Base-by-base conservation (phyloP, 2,888 invertebrate species). In the Acronicta aceris region DNA sequence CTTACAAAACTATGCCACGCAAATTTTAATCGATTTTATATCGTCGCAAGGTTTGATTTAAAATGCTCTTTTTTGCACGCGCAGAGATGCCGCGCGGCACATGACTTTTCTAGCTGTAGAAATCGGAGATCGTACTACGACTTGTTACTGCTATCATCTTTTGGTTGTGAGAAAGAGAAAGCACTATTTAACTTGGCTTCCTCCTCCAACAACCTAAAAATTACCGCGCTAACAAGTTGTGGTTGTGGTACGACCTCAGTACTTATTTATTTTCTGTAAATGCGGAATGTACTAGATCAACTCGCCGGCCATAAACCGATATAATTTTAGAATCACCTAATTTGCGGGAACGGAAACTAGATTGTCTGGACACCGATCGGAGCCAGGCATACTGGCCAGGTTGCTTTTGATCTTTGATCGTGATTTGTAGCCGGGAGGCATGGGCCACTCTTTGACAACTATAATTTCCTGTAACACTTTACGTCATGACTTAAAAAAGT, bases 351-450 rank as follows among this genome's bases (percentile, higher is more conserved):
- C 72, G 46, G 64, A 57, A 63, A 58, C 57, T 42, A 77, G 71
- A 79, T 72, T 60, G 72, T 75, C 76, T 76, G 74, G 74, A 71
- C 68, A 69, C 64, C 57, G 61, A 71, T 62, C 47, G 48, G 66
- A 60, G 54, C 50, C 67, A 50, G 48, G 62, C 66, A 48, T 46
- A 56, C 58, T n/a, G n/a, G n/a, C n/a, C n/a, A n/a, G n/a, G 65
- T 49, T 46, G 46, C 71, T 75, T 81, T 84, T 83, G 84, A 84
- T 78, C 78, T 81, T 72, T 49, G 58, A 56, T 69, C 53, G 66
- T 72, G 75, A 81, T 78, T 74, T 65, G 66, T 71, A 45, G 48
- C 42, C 12, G 27, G 47, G 49, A 36, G 36, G 13, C 36, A 13
- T 36, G 38, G n/a, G 30, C 46, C 17, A 10, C 42, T 38, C 50